phyloP scores from a whole-genome alignment of 1,140 invertebrate genomes.

The Sitobion miscanthi region DNA sequence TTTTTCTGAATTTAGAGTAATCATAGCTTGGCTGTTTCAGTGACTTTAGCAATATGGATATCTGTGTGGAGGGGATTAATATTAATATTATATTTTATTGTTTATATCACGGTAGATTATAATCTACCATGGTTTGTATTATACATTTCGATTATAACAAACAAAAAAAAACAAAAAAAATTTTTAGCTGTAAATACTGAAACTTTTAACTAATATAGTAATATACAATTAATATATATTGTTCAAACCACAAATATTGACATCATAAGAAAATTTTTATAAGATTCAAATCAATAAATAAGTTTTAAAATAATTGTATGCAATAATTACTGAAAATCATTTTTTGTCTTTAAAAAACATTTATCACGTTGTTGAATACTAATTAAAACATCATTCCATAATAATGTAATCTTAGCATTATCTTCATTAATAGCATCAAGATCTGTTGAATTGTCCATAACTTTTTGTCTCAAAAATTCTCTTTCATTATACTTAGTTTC shows the following conservation, averaged over 20 bases:
- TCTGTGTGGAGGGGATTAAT: too few species aligned
- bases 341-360: constrained; percentile 25
- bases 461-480: constrained; percentile 50
- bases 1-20: too few species aligned
- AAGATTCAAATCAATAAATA: neutral
- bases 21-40: too few species aligned
- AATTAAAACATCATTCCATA: constrained; percentile 48
- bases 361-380: constrained; percentile 49
- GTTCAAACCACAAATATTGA: neutral
- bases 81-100: too few species aligned
- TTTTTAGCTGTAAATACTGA: too few species aligned
- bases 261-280: neutral
- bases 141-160: too few species aligned
- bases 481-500: constrained; percentile 49
- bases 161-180: too few species aligned
- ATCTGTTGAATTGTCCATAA: constrained; percentile 41
- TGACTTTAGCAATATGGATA: too few species aligned
- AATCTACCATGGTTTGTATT: too few species aligned
- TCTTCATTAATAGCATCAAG: constrained; percentile 43
- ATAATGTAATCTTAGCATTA: constrained; percentile 41
- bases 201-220: too few species aligned
- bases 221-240: too few species aligned
- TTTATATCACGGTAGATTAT: too few species aligned
- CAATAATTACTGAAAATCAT: constrained; percentile 45
- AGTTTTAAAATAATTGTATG: neutral